Evolutionary conservation across 1,140 invertebrate genomes (phyloP), one percentile per base, ranked within the genome.

Genomic region (Bombus impatiens): DNA sequence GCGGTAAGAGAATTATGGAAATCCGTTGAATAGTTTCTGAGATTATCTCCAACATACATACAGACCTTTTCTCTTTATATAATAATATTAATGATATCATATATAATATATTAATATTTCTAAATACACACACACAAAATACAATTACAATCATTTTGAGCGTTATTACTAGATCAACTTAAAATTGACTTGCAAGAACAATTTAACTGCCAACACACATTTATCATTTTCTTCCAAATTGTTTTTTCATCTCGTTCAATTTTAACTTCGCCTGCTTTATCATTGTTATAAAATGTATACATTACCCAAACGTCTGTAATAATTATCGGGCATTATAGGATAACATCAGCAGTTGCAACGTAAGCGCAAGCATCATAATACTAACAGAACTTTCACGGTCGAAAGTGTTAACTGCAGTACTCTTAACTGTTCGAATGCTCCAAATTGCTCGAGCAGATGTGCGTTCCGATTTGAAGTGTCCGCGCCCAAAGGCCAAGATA

Each of bases 401-500:
- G 44, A 76, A 76, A 76, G 74, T 76, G 74, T 57, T 76, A 76
- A 76, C 74, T 76, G 32, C 44, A 37, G 47, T 13, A 37, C 74
- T 76, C 74, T 76, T 35, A 57, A 53, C 74, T 44, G 74, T 42
- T 76, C 74, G 47, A 35, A 71, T 47, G 47, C 22, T 53, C 22
- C 18, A 76, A 53, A 76, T 47, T 35, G 74, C 44, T 37, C 1
- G 74, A 76, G n/a, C 74, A 76, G 74, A 57, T 76, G 44, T 76
- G 74, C 74, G 42, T 76, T 25, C 47, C 28, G 74, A 76, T 76
- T 57, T 57, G 42, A 76, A 76, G 47, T 76, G 74, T 76, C 74
- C 74, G 22, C 22, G 10, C 32, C 32, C 74, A 76, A 35, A 76
- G 74, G 47, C 74, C 22, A 76, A 76, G 74, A 76, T 76, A 40